Conservation (phyloP, 2,888 invertebrate genomes). For the Erpobdella octoculata region DNA sequence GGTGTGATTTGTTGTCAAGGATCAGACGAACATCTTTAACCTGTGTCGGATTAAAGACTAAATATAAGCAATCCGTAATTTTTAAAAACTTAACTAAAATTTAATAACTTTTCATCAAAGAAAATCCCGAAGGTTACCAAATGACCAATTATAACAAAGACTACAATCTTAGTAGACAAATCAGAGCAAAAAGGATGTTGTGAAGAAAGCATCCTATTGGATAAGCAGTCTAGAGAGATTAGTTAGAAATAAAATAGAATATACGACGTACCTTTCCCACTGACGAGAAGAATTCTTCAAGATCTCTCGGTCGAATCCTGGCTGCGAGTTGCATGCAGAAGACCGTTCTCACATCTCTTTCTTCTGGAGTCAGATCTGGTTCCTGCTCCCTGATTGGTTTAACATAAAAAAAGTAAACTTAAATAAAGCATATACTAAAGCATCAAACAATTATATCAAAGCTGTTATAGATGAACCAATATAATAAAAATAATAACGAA, state of each 20-base stretch:
- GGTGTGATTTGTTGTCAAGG: conserved; percentile 93
- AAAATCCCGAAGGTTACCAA: too few species aligned
- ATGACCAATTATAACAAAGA: too few species aligned
- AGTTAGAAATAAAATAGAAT: neutral
- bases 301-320: conserved; percentile 80
- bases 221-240: neutral
- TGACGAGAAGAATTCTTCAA: conserved; percentile 96
- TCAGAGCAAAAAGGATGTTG: neutral
- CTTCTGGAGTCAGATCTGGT: conserved; percentile 73
- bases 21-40: conserved; percentile 91
- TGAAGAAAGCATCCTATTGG: neutral
- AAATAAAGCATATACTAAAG: neutral
- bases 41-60: conserved; percentile 40
- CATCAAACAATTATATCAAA: too few species aligned
- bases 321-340: conserved; percentile 98
- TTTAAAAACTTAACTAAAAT: conserved; percentile 7
- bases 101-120: neutral
- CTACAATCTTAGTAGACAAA: neutral
- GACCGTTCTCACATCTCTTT: conserved; percentile 93
- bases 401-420: neutral
- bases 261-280: conserved; percentile 76
- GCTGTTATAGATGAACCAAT: neutral
- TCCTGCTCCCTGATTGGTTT: conserved; percentile 11
- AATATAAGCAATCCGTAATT: neutral
- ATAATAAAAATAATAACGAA: neutral